Evolutionary conservation across 2,797 vertebrate species (phyloP).

Genomic region (Avahi laniger): DNA sequence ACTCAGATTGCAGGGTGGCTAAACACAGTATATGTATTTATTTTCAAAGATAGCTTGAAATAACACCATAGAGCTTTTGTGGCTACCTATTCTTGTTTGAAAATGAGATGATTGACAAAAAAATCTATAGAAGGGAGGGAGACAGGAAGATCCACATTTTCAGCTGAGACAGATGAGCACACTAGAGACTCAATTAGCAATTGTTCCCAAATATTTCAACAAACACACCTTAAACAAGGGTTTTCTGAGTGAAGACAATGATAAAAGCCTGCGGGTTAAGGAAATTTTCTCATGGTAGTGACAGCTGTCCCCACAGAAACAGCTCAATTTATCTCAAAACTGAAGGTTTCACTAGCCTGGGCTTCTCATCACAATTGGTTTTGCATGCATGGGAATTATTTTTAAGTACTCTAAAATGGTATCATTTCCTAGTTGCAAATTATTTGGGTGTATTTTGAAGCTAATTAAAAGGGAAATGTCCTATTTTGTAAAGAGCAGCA

Average conservation of each 20-base stretch:
- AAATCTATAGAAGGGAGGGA: background rate
- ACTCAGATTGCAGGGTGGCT: background rate
- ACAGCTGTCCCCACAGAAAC: conserved; percentile 70
- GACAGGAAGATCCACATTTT: background rate
- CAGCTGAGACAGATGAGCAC: background rate
- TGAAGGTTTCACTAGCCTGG: conserved; percentile 41
- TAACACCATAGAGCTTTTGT: background rate
- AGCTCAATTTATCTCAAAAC: conserved; percentile 61
- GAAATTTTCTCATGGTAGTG: background rate
- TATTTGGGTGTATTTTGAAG: conserved; percentile 77
- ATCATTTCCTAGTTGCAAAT: conserved; percentile 68
- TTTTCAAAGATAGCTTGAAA: background rate
- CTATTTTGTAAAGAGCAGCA: conserved; percentile 78
- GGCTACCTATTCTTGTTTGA: background rate
- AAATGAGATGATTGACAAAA: background rate
- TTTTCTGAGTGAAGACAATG: background rate
- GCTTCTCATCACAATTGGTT: conserved; percentile 26
- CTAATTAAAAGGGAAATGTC: conserved; percentile 81
- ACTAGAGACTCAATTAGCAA: background rate
- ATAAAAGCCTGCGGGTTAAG: background rate
- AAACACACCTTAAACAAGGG: background rate
- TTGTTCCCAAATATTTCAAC: background rate
- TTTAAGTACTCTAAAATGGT: conserved; percentile 57
- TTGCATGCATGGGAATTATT: conserved; percentile 48
- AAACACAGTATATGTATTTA: background rate